phyloP scores from a whole-genome alignment of 2,888 invertebrate species.

The Athalia circularis region DNA sequence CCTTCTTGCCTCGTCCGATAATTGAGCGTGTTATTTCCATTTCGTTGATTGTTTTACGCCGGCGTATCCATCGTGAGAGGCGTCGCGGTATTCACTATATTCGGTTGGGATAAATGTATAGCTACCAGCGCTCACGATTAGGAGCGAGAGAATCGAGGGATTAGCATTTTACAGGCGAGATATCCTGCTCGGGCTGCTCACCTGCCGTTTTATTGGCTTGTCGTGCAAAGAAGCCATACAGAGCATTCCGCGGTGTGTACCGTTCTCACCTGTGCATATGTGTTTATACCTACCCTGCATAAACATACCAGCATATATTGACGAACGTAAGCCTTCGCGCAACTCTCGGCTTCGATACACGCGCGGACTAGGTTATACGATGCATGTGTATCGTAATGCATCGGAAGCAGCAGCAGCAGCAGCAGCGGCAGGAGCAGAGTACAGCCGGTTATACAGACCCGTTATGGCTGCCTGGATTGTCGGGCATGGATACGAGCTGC shows the following conservation, averaged over 20 bases:
- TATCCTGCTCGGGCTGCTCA: slow-evolving; percentile 56
- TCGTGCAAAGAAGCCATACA: slow-evolving; percentile 70
- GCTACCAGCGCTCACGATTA: slow-evolving; percentile 30
- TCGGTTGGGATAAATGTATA: not conserved
- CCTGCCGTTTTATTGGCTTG: slow-evolving; percentile 69
- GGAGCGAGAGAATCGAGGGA: slow-evolving; percentile 62
- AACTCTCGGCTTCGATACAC: too few species aligned
- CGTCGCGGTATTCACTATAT: not conserved
- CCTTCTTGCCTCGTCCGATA: not conserved
- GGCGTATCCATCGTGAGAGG: not conserved
- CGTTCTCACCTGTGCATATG: slow-evolving; percentile 27
- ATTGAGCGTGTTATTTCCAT: not conserved
- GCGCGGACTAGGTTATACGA: too few species aligned
- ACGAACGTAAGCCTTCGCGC: too few species aligned
- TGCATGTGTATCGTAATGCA: too few species aligned
- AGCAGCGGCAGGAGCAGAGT: too few species aligned
- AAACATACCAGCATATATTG: not conserved
- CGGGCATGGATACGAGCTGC: too few species aligned
- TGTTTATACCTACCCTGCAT: slow-evolving; percentile 1
- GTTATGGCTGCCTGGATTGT: too few species aligned
- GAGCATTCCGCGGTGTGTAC: not conserved
- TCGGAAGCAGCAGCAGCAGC: too few species aligned
- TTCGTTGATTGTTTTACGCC: slow-evolving; percentile 23
- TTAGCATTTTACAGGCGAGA: slow-evolving; percentile 70
- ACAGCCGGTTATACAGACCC: too few species aligned